Percentiles rank a stretch among this genome's conserved stretches.
Evolutionary conservation across 2,888 invertebrate genomes (phyloP).

Genomic region (Sesamia inferens): DNA sequence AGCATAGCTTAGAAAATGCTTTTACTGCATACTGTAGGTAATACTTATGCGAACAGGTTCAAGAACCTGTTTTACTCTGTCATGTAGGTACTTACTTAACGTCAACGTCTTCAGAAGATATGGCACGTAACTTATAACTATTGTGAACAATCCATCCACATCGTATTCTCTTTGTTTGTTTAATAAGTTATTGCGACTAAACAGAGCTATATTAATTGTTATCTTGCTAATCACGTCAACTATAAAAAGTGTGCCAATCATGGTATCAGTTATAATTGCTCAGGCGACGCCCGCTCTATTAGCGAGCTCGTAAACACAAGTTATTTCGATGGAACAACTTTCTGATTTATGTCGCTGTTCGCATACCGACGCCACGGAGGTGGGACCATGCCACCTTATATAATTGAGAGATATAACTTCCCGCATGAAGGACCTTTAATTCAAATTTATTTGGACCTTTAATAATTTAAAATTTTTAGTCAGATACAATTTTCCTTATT

Average conservation of each 20-base stretch:
- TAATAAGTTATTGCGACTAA: neutral
- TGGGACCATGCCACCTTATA: slow-evolving; percentile 2
- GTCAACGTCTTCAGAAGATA: slow-evolving; percentile 29
- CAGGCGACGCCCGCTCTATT: slow-evolving; percentile 65
- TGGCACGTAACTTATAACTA: slow-evolving; percentile 39
- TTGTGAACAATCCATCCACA: neutral
- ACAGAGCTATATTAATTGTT: neutral
- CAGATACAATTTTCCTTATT: neutral
- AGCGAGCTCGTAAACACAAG: slow-evolving; percentile 74
- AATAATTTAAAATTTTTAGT: neutral
- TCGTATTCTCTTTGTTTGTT: slow-evolving; percentile 2
- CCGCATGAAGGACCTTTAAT: neutral
- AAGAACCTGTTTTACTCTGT: neutral
- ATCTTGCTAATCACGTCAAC: slow-evolving; percentile 15
- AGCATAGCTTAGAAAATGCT: neutral
- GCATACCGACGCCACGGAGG: slow-evolving; percentile 34
- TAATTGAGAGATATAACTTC: slow-evolving; percentile 15
- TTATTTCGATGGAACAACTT: slow-evolving; percentile 76
- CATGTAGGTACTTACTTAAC: neutral
- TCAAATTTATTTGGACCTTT: neutral
- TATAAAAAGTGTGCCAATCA: slow-evolving; percentile 54
- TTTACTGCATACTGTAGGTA: neutral
- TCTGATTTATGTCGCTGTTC: slow-evolving; percentile 70
- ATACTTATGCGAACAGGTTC: neutral
- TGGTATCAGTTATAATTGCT: slow-evolving; percentile 48